These are phyloP conservation scores for Falco punctatus DNA, from an alignment of 2,113 vertebrate species.

Conservation along the genomic window DNA sequence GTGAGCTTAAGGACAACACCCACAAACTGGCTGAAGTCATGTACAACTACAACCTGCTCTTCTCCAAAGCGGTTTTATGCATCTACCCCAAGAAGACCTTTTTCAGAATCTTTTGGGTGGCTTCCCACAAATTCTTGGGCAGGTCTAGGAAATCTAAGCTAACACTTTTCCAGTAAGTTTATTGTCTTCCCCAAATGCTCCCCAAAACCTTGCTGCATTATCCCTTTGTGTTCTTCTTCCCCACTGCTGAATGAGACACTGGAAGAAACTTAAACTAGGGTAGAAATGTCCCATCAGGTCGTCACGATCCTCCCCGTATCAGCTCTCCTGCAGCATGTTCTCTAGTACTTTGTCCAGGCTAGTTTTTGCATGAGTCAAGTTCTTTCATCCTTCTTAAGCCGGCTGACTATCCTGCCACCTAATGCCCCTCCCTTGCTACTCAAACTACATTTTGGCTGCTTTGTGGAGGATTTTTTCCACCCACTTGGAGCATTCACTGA, in stretches of 20 bases:
- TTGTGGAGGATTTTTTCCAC: conserved; percentile 1
- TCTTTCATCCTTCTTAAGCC: conserved; percentile 22
- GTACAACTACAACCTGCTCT: not conserved
- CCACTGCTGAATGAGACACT: not conserved
- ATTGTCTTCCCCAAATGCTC: not conserved
- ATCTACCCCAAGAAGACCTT: not conserved
- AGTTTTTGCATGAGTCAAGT: conserved; percentile 45
- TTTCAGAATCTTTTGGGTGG: not conserved
- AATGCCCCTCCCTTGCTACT: conserved; percentile 10
- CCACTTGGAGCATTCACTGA: not conserved
- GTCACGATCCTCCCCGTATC: not conserved
- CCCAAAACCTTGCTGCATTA: not conserved
- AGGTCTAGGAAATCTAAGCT: not conserved
- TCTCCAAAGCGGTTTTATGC: not conserved
- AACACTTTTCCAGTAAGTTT: not conserved
- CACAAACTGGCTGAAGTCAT: not conserved
- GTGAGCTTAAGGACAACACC: not conserved
- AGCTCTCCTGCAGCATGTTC: not conserved
- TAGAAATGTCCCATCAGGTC: not conserved
- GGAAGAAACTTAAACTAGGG: not conserved
- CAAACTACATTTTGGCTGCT: conserved; percentile 17
- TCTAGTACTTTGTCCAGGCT: conserved; percentile 9
- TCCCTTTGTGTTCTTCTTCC: not conserved
- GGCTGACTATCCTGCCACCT: not conserved
- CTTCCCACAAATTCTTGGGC: not conserved